Evolutionary conservation across 2,888 invertebrate species (phyloP), one percentile per base, ranked within the genome.

Genomic region (Andrena hattorfiana): DNA sequence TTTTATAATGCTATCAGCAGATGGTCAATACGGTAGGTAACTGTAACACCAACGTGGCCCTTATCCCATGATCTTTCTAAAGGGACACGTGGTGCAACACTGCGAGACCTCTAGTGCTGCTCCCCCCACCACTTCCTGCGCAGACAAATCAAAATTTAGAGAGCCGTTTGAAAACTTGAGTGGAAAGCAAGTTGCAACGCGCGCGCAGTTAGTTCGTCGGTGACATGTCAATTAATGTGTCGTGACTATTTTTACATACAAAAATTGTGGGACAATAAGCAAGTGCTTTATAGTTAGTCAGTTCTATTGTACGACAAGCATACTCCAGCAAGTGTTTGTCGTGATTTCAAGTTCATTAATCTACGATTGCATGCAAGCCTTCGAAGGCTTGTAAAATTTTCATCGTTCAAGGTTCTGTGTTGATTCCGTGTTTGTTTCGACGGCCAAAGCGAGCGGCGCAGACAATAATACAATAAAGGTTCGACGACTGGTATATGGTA

Each of bases 31-130:
- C 74, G 81, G 89, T 83, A 88, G 89, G 74, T 87, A 90, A 90
- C 89, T 90, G 89, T 90, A 85, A 90, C 89, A 89, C 77, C 90
- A 89, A 90, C 91, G 90, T 91, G 91, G 90, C 90, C 80, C 60
- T 72, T 51, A 78, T 66, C 80, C 73, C 60, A 77, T 75, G 77
- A 86, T 88, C 76, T 71, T 89, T 85, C 73, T 68, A 77, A 72
- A 78, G 72, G 84, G 87, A 87, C 89, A 90, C 90, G 89, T 89
- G 87, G 89, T 87, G 69, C 82, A 87, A 80, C 72, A 81, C 73
- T 56, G 56, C 16, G 32, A 26, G 10, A 49, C 60, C 3, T 48
- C 13, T 23, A n/a, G 62, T 48, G 26, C 16, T 10, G 0, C 10
- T 54, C 26, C 73, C 73, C 60, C 78, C 69, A 51, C 70, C 60